A percentile compares a stretch with the other conserved stretches of the same genome.
phyloP scores from a whole-genome alignment of 2,888 invertebrate species.

The Dicyrtoma fusca region DNA sequence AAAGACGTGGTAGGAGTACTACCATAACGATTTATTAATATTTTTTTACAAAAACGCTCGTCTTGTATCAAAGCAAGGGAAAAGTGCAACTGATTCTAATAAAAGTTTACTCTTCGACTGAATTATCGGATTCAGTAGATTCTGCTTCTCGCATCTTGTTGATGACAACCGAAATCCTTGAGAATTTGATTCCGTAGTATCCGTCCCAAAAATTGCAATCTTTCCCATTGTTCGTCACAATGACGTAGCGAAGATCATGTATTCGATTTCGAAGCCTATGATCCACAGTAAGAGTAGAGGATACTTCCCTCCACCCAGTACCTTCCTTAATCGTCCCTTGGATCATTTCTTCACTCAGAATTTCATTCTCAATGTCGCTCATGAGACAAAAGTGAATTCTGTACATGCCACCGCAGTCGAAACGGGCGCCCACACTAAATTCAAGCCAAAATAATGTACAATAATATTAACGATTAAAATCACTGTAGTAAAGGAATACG shows the following conservation, averaged over 20 bases:
- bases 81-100: no score
- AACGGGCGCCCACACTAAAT: slow-evolving; percentile 41
- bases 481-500: no score
- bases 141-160: no score
- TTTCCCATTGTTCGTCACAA: slow-evolving; percentile 43
- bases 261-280: slow-evolving; percentile 37
- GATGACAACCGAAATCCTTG: slow-evolving; percentile 27
- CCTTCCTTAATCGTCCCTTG: slow-evolving; percentile 1
- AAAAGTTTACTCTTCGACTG: no score
- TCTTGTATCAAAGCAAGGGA: no score
- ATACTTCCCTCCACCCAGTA: neutral
- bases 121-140: no score
- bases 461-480: no score
- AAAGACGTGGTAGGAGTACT: no score
- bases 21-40: no score
- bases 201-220: slow-evolving; percentile 37
- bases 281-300: neutral
- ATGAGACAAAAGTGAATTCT: slow-evolving; percentile 36
- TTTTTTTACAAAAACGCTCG: no score
- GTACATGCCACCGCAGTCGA: slow-evolving; percentile 45
- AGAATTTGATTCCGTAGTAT: slow-evolving; percentile 47
- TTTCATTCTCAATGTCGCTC: slow-evolving; percentile 26
- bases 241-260: slow-evolving; percentile 39
- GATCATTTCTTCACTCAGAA: slow-evolving; percentile 25
- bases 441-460: neutral